A percentile compares a stretch with the other conserved stretches of the same genome.
Evolutionary conservation across 1,140 invertebrate genomes (phyloP).

Genomic region (Eumaeus atala): DNA sequence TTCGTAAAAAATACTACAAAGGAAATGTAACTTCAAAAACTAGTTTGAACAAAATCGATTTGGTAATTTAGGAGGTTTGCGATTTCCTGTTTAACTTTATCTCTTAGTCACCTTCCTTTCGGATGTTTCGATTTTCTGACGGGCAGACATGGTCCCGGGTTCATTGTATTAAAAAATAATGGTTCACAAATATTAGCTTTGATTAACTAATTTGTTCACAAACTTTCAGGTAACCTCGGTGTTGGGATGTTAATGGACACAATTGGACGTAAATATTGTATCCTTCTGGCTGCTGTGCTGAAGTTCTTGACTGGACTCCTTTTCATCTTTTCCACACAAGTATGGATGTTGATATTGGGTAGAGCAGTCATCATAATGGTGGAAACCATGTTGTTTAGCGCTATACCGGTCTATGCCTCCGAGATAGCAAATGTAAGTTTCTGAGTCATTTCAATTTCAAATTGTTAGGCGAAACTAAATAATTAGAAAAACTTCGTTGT

Average conservation of each 20-base stretch:
- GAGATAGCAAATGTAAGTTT: slow-evolving; percentile 10
- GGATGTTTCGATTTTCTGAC: too few species aligned
- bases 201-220: not conserved
- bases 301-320: slow-evolving; percentile 2
- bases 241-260: not conserved
- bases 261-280: slow-evolving; percentile 6
- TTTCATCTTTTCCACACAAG: not conserved
- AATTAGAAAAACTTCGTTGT: too few species aligned
- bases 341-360: slow-evolving; percentile 11
- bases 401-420: not conserved
- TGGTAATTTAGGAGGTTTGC: too few species aligned
- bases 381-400: not conserved
- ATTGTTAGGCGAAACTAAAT: too few species aligned
- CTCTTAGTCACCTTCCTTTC: too few species aligned
- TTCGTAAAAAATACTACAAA: too few species aligned
- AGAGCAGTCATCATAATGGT: not conserved
- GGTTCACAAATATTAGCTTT: too few species aligned
- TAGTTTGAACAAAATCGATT: too few species aligned
- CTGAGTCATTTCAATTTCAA: not conserved
- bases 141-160: too few species aligned
- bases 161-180: too few species aligned
- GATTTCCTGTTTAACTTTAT: too few species aligned
- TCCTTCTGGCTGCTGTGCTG: not conserved
- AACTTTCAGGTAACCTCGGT: not conserved
- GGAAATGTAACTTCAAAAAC: too few species aligned